Evolutionary conservation across 2,113 vertebrate species (phyloP).

Genomic region (Cettia cetti): DNA sequence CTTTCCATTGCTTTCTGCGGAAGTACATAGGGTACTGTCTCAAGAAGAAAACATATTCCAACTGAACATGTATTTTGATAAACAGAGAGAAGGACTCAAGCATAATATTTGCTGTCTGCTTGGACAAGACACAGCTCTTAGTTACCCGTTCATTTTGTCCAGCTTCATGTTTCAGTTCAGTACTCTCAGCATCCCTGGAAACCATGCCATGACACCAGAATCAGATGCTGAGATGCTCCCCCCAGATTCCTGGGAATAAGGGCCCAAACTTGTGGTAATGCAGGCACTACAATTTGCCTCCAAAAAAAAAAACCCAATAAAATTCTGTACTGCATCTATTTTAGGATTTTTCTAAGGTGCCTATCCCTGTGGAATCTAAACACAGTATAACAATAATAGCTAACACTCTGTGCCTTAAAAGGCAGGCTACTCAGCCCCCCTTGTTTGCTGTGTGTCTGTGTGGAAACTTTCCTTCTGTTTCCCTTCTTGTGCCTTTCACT

Average conservation of each 20-base stretch:
- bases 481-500: not conserved
- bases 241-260: not conserved
- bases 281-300: not conserved
- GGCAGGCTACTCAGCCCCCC: not conserved
- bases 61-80: not conserved
- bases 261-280: not conserved
- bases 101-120: not conserved
- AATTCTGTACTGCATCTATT: not conserved
- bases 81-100: not conserved
- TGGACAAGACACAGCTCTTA: not conserved
- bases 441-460: not conserved
- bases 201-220: not conserved
- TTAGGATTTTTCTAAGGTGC: not conserved
- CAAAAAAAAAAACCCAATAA: not conserved
- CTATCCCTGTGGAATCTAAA: not conserved
- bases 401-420: not conserved
- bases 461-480: conserved; percentile 21
- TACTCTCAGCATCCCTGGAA: not conserved
- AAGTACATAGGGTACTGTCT: not conserved
- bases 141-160: not conserved
- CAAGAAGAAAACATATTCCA: not conserved
- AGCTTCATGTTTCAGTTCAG: not conserved
- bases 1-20: not conserved
- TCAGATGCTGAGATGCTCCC: not conserved
- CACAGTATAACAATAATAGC: not conserved